Conservation (phyloP, 2,888 invertebrate species). For the Aricia artaxerxes region DNA sequence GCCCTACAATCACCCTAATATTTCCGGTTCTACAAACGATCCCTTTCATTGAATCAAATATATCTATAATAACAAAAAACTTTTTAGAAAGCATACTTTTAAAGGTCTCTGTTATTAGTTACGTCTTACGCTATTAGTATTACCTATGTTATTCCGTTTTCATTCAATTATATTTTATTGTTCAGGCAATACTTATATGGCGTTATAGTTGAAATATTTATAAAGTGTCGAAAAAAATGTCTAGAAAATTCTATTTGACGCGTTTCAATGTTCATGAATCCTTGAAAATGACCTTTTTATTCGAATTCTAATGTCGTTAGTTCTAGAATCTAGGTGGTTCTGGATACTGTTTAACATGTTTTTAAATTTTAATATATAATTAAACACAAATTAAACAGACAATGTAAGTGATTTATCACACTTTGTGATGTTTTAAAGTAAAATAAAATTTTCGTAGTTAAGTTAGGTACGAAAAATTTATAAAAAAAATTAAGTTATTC, state of each 20-base stretch:
- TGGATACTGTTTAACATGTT: background rate
- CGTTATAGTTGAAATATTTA: background rate
- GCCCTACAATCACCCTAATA: constrained; percentile 48
- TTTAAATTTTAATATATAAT: background rate
- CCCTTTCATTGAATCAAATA: constrained; percentile 68
- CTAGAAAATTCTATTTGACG: constrained; percentile 27
- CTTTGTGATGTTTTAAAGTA: background rate
- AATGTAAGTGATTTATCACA: background rate
- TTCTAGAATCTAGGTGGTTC: background rate
- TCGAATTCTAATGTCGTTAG: background rate
- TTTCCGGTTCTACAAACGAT: constrained; percentile 68
- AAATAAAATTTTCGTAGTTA: background rate
- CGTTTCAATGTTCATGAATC: background rate
- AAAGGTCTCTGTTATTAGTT: constrained; percentile 48
- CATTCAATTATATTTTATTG: constrained; percentile 27
- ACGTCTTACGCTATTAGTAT: constrained; percentile 41
- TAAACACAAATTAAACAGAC: background rate
- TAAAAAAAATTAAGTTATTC: no score
- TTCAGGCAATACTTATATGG: constrained; percentile 18
- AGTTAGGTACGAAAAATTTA: background rate
- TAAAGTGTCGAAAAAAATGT: constrained; percentile 3
- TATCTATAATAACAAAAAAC: constrained; percentile 61
- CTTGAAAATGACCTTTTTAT: constrained; percentile 1
- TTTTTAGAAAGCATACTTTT: constrained; percentile 62
- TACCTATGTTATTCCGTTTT: constrained; percentile 35